Percentiles rank a stretch among this genome's conserved stretches.
These are phyloP conservation scores for Apodemus speciosus DNA, from an alignment of 2,113 vertebrate genomes.

Conservation along the genomic window DNA sequence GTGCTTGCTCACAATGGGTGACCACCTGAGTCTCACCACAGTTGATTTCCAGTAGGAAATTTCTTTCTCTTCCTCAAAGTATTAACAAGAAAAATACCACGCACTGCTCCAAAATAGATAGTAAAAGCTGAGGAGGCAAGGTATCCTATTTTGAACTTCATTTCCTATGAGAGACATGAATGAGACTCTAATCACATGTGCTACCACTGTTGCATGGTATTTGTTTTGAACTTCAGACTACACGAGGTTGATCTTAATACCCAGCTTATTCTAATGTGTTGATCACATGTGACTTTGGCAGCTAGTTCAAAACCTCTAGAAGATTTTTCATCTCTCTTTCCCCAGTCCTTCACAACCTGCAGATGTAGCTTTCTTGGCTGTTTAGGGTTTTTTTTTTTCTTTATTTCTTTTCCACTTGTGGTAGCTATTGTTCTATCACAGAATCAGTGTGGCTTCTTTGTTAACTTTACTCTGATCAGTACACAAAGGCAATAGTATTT, in stretches of 20 bases:
- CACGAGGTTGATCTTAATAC: background rate
- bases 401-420: background rate
- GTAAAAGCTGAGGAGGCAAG: background rate
- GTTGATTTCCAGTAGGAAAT: background rate
- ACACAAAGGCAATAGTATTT: background rate
- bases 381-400: background rate
- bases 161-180: background rate
- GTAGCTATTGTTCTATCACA: background rate
- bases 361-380: background rate
- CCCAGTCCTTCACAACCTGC: background rate
- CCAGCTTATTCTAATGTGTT: background rate
- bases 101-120: background rate
- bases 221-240: background rate
- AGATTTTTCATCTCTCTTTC: background rate
- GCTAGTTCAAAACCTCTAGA: background rate
- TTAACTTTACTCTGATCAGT: background rate
- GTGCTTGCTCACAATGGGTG: background rate
- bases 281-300: background rate
- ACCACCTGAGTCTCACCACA: background rate
- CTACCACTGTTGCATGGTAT: background rate
- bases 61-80: background rate
- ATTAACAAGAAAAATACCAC: background rate
- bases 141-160: background rate
- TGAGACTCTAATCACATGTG: background rate
- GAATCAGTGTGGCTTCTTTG: background rate